phyloP scores from a whole-genome alignment of 2,888 invertebrate genomes.

The Dynastes grantii region DNA sequence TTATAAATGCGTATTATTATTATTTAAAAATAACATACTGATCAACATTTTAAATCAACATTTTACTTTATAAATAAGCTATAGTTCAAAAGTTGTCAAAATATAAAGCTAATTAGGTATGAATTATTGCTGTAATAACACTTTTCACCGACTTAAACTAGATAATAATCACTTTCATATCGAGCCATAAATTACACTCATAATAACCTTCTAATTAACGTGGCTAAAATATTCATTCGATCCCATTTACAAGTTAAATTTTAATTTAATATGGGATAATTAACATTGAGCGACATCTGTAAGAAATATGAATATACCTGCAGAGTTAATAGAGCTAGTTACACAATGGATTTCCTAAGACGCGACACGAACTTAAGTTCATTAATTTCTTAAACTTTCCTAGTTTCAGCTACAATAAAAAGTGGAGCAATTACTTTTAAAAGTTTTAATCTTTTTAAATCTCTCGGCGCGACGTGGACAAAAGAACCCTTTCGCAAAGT shows the following conservation, averaged over 20 bases:
- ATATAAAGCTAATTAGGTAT: no score
- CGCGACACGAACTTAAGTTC: conserved; percentile 13
- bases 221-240: no score
- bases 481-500: conserved; percentile 5
- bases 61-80: no score
- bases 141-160: no score
- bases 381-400: conserved; percentile 20
- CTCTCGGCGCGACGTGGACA: neutral
- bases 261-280: neutral
- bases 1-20: no score
- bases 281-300: neutral
- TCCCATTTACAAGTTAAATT: neutral
- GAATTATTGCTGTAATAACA: no score
- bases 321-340: neutral
- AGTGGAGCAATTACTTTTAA: conserved; percentile 6
- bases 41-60: no score
- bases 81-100: no score
- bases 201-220: no score
- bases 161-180: no score
- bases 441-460: conserved; percentile 28
- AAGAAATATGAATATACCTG: neutral
- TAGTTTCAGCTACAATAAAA: conserved; percentile 19
- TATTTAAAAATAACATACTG: no score
- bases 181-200: no score
- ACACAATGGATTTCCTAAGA: conserved; percentile 14